These are phyloP conservation scores for Datnioides undecimradiatus DNA, from an alignment of 2,113 vertebrate genomes.

Conservation along the genomic window DNA sequence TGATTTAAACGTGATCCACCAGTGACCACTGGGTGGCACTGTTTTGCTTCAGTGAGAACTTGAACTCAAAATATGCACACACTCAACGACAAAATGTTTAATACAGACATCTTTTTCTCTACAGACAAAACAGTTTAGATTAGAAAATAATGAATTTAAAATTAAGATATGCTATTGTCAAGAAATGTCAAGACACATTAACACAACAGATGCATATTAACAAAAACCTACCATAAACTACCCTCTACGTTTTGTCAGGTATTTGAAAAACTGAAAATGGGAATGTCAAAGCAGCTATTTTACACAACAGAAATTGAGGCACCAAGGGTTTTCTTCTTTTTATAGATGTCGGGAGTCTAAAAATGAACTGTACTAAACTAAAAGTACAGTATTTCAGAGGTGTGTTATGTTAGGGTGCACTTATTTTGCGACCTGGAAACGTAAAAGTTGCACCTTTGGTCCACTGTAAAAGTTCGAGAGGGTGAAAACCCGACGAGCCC, in stretches of 20 bases:
- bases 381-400: slow-evolving; percentile 27
- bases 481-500: background rate
- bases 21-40: slow-evolving; percentile 21
- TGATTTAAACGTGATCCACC: too few relatives aligned
- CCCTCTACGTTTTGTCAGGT: slow-evolving; percentile 17
- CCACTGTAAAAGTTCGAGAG: slow-evolving; percentile 52
- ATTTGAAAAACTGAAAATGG: slow-evolving; percentile 2
- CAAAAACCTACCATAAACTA: slow-evolving; percentile 44
- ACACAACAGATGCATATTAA: slow-evolving; percentile 51
- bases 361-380: slow-evolving; percentile 7
- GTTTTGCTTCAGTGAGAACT: background rate
- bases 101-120: slow-evolving; percentile 33
- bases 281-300: slow-evolving; percentile 58
- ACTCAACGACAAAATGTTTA: slow-evolving; percentile 66
- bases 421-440: slow-evolving; percentile 9
- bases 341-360: slow-evolving; percentile 17
- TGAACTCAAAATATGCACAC: background rate
- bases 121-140: slow-evolving; percentile 55
- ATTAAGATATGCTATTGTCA: slow-evolving; percentile 18
- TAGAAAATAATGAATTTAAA: slow-evolving; percentile 59
- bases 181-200: slow-evolving; percentile 41
- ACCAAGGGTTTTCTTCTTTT: slow-evolving; percentile 51
- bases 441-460: slow-evolving; percentile 68
- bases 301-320: slow-evolving; percentile 64
- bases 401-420: slow-evolving; percentile 41